Base-by-base conservation (phyloP, 2,888 invertebrate genomes). In the Noctua pronuba region DNA sequence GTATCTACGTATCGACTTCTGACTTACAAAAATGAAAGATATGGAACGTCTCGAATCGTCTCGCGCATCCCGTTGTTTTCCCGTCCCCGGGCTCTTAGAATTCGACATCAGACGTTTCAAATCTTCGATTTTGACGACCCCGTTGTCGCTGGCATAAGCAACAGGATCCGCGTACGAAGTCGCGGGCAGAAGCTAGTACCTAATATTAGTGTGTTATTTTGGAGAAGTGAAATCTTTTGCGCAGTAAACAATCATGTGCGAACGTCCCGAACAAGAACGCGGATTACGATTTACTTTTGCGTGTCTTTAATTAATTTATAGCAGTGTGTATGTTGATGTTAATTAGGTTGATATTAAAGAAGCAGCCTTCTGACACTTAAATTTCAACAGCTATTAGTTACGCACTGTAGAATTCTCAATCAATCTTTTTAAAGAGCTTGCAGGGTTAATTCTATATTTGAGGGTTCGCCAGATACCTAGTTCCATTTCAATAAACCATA, bases 141-240 rank as follows among this genome's bases (percentile, higher is more conserved):
- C n/a, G n/a, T n/a, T n/a, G n/a, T n/a, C n/a, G n/a, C n/a, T n/a
- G n/a, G n/a, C n/a, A n/a, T n/a, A n/a, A n/a, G n/a, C n/a, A n/a
- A n/a, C n/a, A n/a, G n/a, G n/a, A n/a, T n/a, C n/a, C n/a, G n/a
- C n/a, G n/a, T n/a, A n/a, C n/a, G n/a, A n/a, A n/a, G n/a, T n/a
- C n/a, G n/a, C n/a, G n/a, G n/a, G n/a, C n/a, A n/a, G n/a, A n/a
- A n/a, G n/a, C n/a, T n/a, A n/a, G n/a, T 84, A 70, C n/a, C 77
- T 87, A 88, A 75, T 88, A 83, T 89, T 91, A 91, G 89, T 84
- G 70, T 60, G 88, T 89, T 91, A 90, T 92, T 92, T 91, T 86
- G 90, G 89, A 89, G 86, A 91, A 88, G 79, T 73, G 76, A 83
- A 88, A 86, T 85, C 87, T 90, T 91, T 86, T 92, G 90, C 92